Evolutionary conservation across 2,113 vertebrate species (phyloP).

Genomic region (Cairina moschata): DNA sequence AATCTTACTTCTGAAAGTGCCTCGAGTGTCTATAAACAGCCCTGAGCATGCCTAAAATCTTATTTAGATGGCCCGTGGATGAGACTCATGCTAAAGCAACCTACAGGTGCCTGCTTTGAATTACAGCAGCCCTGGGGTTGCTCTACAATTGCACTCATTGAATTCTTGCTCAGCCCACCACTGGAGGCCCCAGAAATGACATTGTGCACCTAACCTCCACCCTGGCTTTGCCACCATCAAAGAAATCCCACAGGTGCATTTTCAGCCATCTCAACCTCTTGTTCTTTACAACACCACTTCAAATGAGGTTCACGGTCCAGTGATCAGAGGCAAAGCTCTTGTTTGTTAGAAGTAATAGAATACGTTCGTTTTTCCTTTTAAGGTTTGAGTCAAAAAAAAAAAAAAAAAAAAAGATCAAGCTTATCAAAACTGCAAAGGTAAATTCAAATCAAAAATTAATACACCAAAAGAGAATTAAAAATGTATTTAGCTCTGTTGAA

Average conservation of each 20-base stretch:
- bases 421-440: background rate
- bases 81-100: background rate
- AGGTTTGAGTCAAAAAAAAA: background rate
- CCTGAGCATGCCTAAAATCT: background rate
- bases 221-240: background rate
- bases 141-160: background rate
- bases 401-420: background rate
- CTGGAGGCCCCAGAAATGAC: background rate
- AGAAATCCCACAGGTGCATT: background rate
- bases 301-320: background rate
- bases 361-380: background rate
- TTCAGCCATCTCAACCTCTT: background rate
- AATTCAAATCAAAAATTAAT: slow-evolving; percentile 41
- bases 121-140: background rate
- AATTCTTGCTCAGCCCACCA: background rate
- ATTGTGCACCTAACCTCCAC: background rate
- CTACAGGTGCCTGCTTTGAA: background rate
- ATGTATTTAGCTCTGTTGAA: slow-evolving; percentile 28
- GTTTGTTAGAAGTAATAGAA: slow-evolving; percentile 15
- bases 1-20: background rate
- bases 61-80: background rate
- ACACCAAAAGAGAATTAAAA: slow-evolving; percentile 8
- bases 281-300: background rate
- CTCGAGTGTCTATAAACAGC: background rate
- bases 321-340: background rate